phyloP scores from a whole-genome alignment of 2,888 invertebrate species.

The Charanyca ferruginea region DNA sequence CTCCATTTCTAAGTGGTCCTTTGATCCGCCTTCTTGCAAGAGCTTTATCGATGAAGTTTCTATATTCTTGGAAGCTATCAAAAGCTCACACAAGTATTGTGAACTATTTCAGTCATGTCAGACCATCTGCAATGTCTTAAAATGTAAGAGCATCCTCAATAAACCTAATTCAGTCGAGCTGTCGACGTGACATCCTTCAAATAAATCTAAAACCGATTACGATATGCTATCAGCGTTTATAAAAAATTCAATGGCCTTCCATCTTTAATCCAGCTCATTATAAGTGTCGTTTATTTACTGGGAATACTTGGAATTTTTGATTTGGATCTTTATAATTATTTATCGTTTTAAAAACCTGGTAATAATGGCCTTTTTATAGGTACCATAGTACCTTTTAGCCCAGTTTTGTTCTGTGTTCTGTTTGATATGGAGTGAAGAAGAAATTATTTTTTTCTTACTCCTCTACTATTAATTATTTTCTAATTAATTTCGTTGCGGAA shows the following conservation, averaged over 20 bases:
- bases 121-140: constrained; percentile 24
- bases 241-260: constrained; percentile 28
- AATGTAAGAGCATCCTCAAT: constrained; percentile 47
- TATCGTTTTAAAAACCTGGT: neutral
- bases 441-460: too few species aligned
- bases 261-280: constrained; percentile 20
- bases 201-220: constrained; percentile 37
- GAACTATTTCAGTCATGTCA: constrained; percentile 20
- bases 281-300: constrained; percentile 4
- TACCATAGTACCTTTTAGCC: too few species aligned
- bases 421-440: too few species aligned
- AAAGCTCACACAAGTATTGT: neutral
- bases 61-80: constrained; percentile 2
- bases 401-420: too few species aligned
- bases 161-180: constrained; percentile 20
- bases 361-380: neutral
- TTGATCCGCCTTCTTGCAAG: constrained; percentile 8
- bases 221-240: constrained; percentile 52
- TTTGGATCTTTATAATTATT: constrained; percentile 1
- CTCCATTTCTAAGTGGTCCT: neutral
- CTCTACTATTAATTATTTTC: too few species aligned
- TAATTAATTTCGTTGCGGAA: too few species aligned
- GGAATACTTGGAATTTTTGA: constrained; percentile 20
- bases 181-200: constrained; percentile 50
- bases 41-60: neutral